Base-by-base conservation (phyloP, 2,797 vertebrate species). In the Ptychadena robeensis region DNA sequence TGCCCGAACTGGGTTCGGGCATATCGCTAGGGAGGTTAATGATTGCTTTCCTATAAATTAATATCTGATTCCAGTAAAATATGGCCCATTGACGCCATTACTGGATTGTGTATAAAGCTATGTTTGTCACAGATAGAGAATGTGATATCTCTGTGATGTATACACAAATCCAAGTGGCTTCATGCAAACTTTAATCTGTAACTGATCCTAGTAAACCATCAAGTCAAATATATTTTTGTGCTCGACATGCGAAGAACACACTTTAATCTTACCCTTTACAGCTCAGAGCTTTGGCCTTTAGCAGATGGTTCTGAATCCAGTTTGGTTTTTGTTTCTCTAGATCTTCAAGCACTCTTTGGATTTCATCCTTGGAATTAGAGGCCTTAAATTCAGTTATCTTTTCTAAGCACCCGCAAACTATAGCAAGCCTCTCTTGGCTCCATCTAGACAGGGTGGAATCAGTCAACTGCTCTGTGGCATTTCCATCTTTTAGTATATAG, bases 251-350 rank as follows among this genome's bases (percentile, higher is more conserved):
- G 6, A 22, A n/a, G 15, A 1, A 53, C 44, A 53, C 18, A 22
- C 6, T 53, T 22, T 22, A 53, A 53, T 86, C 92, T 96, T 94
- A 96, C 96, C 95, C 92, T 82, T 94, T 91, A 53, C 88, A 89
- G 90, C 95, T 96, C 88, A 98, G 85, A 88, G 93, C 96, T 69
- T 92, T 95, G 85, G 97, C 95, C 87, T 96, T 97, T 90, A 95
- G 93, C 88, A 98, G 90, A 85, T 98, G 96, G 82, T 88, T 87
- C 87, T 93, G 92, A 83, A 92, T 96, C 96, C 96, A 98, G 85
- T 96, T 96, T 80, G 97, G 96, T 87, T 91, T 93, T 83, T 94
- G 93, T 82, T 94, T 95, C 85, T 98, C 96, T 78, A 98, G 93
- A 85, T 86, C 91, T 90, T 96, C 94, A 82, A 97, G 91, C 61